Percentiles rank a stretch among this genome's conserved stretches.
These are phyloP conservation scores for Cisticola juncidis DNA, from an alignment of 2,113 vertebrate species.

Conservation along the genomic window DNA sequence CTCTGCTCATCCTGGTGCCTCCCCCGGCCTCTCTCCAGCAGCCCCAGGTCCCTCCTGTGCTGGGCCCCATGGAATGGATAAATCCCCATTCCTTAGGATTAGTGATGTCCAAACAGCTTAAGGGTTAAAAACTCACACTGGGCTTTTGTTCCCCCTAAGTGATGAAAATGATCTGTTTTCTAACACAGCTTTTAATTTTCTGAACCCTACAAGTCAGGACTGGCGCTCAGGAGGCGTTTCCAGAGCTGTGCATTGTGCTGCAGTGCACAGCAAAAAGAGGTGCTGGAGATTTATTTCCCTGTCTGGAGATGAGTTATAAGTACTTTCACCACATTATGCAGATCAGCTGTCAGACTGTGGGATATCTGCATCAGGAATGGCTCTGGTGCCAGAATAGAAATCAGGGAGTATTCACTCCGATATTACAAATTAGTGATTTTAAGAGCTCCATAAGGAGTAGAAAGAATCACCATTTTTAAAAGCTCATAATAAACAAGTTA, in stretches of 20 bases:
- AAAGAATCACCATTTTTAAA: neutral
- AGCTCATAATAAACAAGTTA: neutral
- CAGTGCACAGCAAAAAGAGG: neutral
- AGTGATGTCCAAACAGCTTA: neutral
- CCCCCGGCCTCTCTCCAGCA: neutral
- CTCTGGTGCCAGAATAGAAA: neutral
- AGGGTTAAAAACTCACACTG: neutral
- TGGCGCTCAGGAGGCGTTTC: neutral
- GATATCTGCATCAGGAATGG: neutral
- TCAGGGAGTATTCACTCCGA: neutral
- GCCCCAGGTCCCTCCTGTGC: neutral
- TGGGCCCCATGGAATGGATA: neutral
- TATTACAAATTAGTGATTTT: neutral
- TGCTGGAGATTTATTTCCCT: neutral
- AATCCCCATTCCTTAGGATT: neutral
- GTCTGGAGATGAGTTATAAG: neutral
- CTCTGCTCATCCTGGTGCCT: neutral
- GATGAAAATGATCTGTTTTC: neutral
- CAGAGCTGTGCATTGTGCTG: neutral
- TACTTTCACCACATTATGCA: neutral
- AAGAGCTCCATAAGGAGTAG: neutral
- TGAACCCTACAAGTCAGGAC: neutral
- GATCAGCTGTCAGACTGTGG: slow-evolving; percentile 18
- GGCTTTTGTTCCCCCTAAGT: neutral
- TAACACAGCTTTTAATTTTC: neutral